Evolutionary conservation across 2,888 invertebrate genomes (phyloP).

Genomic region (Patella caerulea): DNA sequence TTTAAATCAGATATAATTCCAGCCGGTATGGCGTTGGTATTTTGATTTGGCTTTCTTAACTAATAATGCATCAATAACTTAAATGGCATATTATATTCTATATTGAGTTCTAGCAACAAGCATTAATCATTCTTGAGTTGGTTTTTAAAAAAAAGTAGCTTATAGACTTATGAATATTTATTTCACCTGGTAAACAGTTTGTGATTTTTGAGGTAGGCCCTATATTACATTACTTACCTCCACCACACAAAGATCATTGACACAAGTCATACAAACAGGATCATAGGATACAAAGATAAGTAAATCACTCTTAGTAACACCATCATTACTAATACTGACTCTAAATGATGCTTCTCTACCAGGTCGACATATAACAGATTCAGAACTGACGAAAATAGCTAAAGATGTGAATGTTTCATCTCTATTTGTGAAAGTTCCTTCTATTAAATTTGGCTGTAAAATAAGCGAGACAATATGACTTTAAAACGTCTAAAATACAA

Average conservation of each 20-base stretch:
- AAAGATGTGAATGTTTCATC: neutral
- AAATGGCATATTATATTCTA: too few species aligned
- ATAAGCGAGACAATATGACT: neutral
- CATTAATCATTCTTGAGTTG: too few species aligned
- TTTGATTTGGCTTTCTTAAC: too few species aligned
- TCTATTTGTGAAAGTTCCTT: neutral
- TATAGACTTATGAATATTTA: too few species aligned
- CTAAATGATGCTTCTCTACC: conserved; percentile 12
- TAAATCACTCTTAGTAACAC: conserved; percentile 3
- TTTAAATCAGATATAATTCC: too few species aligned
- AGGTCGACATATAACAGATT: conserved; percentile 32
- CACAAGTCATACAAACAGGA: conserved; percentile 36
- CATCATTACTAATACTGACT: conserved; percentile 38
- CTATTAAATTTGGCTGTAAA: neutral
- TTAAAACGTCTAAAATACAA: neutral
- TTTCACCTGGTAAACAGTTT: too few species aligned
- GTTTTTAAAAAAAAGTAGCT: too few species aligned
- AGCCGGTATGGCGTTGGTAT: too few species aligned
- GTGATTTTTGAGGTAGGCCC: too few species aligned
- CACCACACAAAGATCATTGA: conserved; percentile 21
- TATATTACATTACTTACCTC: conserved; percentile 29
- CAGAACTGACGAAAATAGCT: conserved; percentile 34
- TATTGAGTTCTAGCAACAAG: too few species aligned
- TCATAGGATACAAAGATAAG: conserved; percentile 35
- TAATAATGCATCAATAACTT: too few species aligned